Conservation (phyloP, 2,888 invertebrate species). For the Calameuta filiformis region DNA sequence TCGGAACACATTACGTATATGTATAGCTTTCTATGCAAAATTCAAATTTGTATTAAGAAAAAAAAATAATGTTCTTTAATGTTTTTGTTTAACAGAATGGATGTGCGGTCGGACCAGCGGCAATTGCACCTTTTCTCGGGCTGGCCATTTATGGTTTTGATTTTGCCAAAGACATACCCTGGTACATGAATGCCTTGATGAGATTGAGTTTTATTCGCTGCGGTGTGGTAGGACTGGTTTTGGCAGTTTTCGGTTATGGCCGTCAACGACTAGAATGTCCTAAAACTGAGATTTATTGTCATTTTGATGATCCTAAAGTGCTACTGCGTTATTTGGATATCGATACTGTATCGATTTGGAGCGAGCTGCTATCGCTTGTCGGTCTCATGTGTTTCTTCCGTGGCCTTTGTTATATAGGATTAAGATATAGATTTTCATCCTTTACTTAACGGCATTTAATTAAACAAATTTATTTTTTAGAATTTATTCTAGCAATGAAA, state of each 20-base stretch:
- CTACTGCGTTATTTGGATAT: conserved; percentile 72
- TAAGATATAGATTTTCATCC: conserved; percentile 68
- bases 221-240: conserved; percentile 73
- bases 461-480: no score
- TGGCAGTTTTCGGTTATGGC: conserved; percentile 74
- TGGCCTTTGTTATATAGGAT: conserved; percentile 70
- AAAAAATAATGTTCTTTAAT: conserved; percentile 11
- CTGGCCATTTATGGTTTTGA: conserved; percentile 78
- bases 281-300: conserved; percentile 72
- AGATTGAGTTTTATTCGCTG: conserved; percentile 76
- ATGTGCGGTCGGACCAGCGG: conserved; percentile 74
- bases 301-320: conserved; percentile 75
- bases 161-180: conserved; percentile 74
- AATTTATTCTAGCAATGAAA: no score
- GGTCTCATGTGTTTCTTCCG: conserved; percentile 71
- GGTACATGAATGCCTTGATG: conserved; percentile 73
- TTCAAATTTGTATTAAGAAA: background rate
- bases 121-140: conserved; percentile 76
- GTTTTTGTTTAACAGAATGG: conserved; percentile 71
- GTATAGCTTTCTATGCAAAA: background rate
- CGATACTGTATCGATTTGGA: conserved; percentile 70
- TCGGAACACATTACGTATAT: no score
- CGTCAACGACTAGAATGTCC: conserved; percentile 70
- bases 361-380: conserved; percentile 70
- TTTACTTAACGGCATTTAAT: background rate